A percentile compares a stretch with the other conserved stretches of the same genome.
phyloP scores from a whole-genome alignment of 2,888 invertebrate genomes.

The Diarsia dahlii region DNA sequence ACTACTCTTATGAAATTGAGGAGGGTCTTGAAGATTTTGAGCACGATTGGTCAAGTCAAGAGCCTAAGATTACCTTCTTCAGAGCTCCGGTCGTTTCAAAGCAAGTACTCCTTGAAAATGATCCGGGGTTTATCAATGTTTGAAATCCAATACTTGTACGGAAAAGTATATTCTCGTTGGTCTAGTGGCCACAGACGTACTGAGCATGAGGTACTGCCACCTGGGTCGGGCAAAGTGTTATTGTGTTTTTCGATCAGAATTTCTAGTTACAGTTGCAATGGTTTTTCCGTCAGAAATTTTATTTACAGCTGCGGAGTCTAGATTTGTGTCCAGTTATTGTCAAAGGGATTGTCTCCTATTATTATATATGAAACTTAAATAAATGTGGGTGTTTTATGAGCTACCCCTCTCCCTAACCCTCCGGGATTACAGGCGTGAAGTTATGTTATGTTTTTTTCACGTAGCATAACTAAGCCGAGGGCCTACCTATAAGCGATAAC shows the following conservation, averaged over 20 bases:
- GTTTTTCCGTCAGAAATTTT: neutral
- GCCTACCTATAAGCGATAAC: neutral
- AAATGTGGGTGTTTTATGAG: too few relatives aligned
- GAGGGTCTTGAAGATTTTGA: neutral
- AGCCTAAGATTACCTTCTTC: slow-evolving; percentile 18
- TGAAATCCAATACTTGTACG: neutral
- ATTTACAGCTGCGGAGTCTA: too few relatives aligned
- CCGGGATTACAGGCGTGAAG: neutral
- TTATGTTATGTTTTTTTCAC: neutral
- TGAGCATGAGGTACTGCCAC: too few relatives aligned
- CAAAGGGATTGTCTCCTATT: too few relatives aligned
- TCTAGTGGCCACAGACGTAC: too few relatives aligned
- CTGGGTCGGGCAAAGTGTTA: too few relatives aligned
- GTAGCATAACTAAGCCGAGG: neutral
- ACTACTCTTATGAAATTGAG: neutral
- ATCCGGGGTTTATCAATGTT: neutral
- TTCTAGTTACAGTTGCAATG: too few relatives aligned
- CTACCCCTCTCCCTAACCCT: neutral
- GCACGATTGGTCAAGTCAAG: slow-evolving; percentile 14
- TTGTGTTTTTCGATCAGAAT: too few relatives aligned
- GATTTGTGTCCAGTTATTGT: too few relatives aligned
- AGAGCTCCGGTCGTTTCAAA: slow-evolving; percentile 16
- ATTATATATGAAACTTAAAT: too few relatives aligned
- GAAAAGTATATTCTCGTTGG: neutral
- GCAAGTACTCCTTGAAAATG: slow-evolving; percentile 19